These are phyloP conservation scores for Stenopsyche tienmushanensis DNA, from an alignment of 1,140 invertebrate genomes.

Conservation along the genomic window DNA sequence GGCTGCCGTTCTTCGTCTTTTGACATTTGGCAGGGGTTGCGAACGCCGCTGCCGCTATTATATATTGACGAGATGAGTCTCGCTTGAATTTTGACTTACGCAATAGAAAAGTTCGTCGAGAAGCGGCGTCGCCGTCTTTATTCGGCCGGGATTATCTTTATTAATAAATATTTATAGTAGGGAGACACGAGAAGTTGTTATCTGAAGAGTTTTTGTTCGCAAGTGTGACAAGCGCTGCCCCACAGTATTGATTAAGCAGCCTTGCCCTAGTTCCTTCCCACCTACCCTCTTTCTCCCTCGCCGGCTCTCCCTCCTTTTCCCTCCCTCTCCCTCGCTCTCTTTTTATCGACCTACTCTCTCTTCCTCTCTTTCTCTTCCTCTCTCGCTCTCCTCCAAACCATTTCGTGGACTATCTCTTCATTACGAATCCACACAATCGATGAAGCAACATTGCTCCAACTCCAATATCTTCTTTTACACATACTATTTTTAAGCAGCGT, in stretches of 20 bases:
- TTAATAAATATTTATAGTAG: conserved; percentile 6
- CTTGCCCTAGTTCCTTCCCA: conserved; percentile 27
- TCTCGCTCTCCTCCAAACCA: neutral
- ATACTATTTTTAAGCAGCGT: no score
- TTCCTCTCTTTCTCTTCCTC: conserved; percentile 5
- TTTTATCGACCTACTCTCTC: neutral
- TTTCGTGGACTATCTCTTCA: conserved; percentile 13
- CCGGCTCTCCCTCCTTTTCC: neutral
- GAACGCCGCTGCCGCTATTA: no score
- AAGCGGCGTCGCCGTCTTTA: no score
- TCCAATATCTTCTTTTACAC: no score
- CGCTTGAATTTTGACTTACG: no score
- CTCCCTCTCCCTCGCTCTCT: neutral
- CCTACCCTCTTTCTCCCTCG: neutral
- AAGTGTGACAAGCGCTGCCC: conserved; percentile 5
- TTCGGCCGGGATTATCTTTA: neutral
- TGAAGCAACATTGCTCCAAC: neutral
- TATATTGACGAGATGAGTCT: no score
- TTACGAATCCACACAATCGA: conserved; percentile 14
- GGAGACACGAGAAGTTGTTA: conserved; percentile 10
- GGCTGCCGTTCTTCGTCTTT: neutral
- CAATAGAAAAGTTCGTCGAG: no score
- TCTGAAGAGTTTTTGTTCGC: conserved; percentile 12
- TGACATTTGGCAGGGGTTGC: neutral
- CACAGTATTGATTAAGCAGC: conserved; percentile 32